Percentiles rank a stretch among this genome's conserved stretches.
These are phyloP conservation scores for Mactra quadrangularis DNA, from an alignment of 1,140 invertebrate genomes.

Conservation along the genomic window DNA sequence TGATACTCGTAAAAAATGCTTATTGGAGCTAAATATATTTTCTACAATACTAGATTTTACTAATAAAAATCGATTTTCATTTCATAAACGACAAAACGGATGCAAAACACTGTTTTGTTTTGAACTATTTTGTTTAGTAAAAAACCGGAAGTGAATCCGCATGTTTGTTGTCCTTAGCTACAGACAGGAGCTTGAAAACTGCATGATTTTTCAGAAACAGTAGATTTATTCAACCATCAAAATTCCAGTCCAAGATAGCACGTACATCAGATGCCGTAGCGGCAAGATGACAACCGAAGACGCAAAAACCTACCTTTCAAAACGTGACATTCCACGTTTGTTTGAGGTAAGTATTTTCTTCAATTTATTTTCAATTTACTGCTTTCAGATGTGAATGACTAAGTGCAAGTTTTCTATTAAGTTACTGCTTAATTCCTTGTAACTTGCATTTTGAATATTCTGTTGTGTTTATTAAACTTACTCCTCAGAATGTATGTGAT, in stretches of 20 bases:
- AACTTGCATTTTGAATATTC: too few species aligned
- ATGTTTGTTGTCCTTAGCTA: constrained; percentile 78
- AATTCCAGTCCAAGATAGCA: constrained; percentile 71
- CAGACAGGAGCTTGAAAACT: constrained; percentile 46
- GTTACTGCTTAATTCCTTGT: too few species aligned
- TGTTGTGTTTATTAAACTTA: too few species aligned
- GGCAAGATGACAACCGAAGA: constrained; percentile 82
- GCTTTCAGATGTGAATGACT: too few species aligned
- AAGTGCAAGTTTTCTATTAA: too few species aligned
- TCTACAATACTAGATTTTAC: too few species aligned
- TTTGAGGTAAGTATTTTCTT: constrained; percentile 80
- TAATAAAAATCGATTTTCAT: too few species aligned
- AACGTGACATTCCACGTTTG: constrained; percentile 81
- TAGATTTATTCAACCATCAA: constrained; percentile 63
- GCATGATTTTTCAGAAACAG: constrained; percentile 16
- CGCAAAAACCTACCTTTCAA: constrained; percentile 82
- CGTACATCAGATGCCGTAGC: constrained; percentile 77
- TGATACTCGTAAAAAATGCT: too few species aligned
- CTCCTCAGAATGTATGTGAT: too few species aligned
- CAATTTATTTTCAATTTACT: constrained; percentile 1
- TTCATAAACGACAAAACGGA: too few species aligned
- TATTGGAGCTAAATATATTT: too few species aligned
- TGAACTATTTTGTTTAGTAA: constrained; percentile 41
- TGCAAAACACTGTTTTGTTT: too few species aligned
- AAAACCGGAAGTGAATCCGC: constrained; percentile 63